Evolutionary conservation across 2,113 vertebrate species (phyloP), one percentile per base, ranked within the genome.

Genomic region (Pangasianodon hypophthalmus): DNA sequence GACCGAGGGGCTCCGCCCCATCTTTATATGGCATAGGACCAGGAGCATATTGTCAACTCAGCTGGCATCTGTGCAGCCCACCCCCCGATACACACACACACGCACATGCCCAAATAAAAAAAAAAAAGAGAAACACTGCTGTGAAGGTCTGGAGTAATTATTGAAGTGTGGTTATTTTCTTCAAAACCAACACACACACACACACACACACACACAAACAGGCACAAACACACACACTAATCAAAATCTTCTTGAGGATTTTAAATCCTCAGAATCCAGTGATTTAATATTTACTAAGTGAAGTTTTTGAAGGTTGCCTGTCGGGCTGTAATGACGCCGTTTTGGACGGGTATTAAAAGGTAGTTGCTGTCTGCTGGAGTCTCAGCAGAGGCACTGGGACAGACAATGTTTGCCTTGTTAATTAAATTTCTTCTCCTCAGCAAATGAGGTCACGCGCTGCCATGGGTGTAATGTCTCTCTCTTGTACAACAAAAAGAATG

Each of bases 331-430:
- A 90, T 84, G 86, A 89, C 64, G 85, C 79, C 71, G 89, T 87
- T 92, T 91, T 92, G 90, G 91, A 89, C 93, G 41, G 91, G 90
- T 93, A 88, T 92, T 92, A 91, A 94, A 94, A 94, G 93, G 93
- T 95, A 92, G 92, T 92, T 93, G 93, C 95, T 94, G 92, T 94
- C 92, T 93, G 91, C 93, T 91, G 92, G 92, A 69, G 95, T 96
- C 95, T 96, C 95, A 71, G 86, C 84, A 95, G 95, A 96, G 95
- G 93, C 94, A 95, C 95, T 95, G 93, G 95, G 93, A 95, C 94
- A 95, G 95, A 93, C 93, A 92, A 94, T 96, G 96, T 96, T 96
- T 96, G 95, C 95, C 94, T 96, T 96, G 95, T 96, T 96, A 96
- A 96, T 96, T 95, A 96, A 96, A 96, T 96, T 96, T 96, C 93